These are phyloP conservation scores for Oscheius sp. DNA, from an alignment of 2,888 invertebrate species.

Conservation along the genomic window DNA sequence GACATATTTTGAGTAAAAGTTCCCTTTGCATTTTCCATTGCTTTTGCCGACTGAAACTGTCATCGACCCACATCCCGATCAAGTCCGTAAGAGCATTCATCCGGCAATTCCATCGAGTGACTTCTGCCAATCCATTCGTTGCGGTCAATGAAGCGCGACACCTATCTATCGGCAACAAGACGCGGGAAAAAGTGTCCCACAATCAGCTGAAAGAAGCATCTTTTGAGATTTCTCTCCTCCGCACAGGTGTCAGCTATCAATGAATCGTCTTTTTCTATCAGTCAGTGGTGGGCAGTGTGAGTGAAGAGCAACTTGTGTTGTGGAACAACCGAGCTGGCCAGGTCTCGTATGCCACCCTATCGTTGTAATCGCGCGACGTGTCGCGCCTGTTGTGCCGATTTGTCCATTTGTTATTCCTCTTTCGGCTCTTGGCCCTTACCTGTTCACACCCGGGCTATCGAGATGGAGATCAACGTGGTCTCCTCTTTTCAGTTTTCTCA, in stretches of 20 bases:
- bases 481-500: not conserved
- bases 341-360: constrained; percentile 18
- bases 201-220: too few relatives aligned
- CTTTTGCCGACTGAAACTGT: too few relatives aligned
- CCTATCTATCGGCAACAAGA: constrained; percentile 5
- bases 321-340: constrained; percentile 24
- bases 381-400: constrained; percentile 37
- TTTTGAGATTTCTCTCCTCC: constrained; percentile 2
- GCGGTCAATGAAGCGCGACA: constrained; percentile 22
- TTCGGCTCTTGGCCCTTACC: constrained; percentile 25
- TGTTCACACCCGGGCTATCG: constrained; percentile 14
- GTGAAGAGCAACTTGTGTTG: constrained; percentile 29
- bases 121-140: constrained; percentile 7
- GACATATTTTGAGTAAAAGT: too few relatives aligned
- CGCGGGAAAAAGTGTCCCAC: not conserved
- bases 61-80: too few relatives aligned
- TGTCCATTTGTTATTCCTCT: constrained; percentile 38
- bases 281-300: not conserved
- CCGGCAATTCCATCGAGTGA: constrained; percentile 1
- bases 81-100: too few relatives aligned
- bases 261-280: not conserved
- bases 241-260: constrained; percentile 12
- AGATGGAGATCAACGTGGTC: not conserved
- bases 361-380: constrained; percentile 36
- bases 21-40: too few relatives aligned